Conservation (phyloP, 2,797 vertebrate genomes). For the Ptychobarbus kaznakovi region DNA sequence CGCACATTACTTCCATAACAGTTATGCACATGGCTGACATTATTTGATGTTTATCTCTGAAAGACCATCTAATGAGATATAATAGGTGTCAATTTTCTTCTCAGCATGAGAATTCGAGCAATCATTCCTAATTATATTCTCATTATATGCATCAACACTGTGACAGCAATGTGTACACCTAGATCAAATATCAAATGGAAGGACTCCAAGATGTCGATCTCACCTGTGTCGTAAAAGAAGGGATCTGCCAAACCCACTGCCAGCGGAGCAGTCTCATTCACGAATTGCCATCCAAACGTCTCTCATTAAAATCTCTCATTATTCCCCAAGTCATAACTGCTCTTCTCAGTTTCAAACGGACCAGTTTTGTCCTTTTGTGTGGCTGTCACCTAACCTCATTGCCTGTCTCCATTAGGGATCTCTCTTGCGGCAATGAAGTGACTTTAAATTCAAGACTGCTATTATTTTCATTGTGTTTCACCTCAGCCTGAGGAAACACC, state of each 20-base stretch:
- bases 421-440: conserved; percentile 58
- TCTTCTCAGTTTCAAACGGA: conserved; percentile 67
- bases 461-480: conserved; percentile 54
- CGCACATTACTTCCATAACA: neutral
- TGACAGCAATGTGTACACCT: conserved; percentile 43
- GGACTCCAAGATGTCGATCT: conserved; percentile 40
- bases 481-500: conserved; percentile 50
- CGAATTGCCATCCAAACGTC: conserved; percentile 49
- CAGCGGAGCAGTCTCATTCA: conserved; percentile 48
- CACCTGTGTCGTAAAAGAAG: conserved; percentile 41
- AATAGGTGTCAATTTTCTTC: conserved; percentile 34
- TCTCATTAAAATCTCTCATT: conserved; percentile 61
- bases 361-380: conserved; percentile 71
- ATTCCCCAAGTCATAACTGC: conserved; percentile 67
- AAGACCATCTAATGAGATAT: conserved; percentile 27
- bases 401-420: conserved; percentile 61
- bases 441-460: conserved; percentile 50
- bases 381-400: conserved; percentile 70
- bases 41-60: conserved; percentile 20
- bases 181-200: conserved; percentile 53
- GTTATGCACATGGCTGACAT: neutral
- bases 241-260: conserved; percentile 52
- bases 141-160: conserved; percentile 25
- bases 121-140: conserved; percentile 45
- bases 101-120: conserved; percentile 5